These are phyloP conservation scores for Euwallacea similis DNA, from an alignment of 1,140 invertebrate genomes.

Conservation along the genomic window DNA sequence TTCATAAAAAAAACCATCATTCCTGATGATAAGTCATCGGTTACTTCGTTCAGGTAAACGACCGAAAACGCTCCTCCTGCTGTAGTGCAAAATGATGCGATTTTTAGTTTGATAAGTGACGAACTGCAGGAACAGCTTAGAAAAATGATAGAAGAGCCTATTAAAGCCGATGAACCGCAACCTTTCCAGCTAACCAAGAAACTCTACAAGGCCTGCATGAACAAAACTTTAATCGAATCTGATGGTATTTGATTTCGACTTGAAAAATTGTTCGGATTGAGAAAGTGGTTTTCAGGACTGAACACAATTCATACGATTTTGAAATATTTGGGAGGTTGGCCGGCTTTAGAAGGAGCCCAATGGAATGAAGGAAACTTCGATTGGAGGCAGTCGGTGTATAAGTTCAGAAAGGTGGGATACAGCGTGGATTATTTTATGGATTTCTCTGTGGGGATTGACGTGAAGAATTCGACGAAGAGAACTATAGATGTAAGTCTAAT, in stretches of 20 bases:
- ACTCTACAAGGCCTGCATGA: slow-evolving; percentile 83
- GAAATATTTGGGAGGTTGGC: slow-evolving; percentile 85
- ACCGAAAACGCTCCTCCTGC: not conserved
- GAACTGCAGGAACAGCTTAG: slow-evolving; percentile 78
- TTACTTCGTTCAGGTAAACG: slow-evolving; percentile 71
- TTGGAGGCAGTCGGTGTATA: slow-evolving; percentile 83
- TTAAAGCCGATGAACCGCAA: slow-evolving; percentile 65
- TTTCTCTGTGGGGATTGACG: slow-evolving; percentile 85
- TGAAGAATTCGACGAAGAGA: slow-evolving; percentile 85
- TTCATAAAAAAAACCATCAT: slow-evolving; percentile 74
- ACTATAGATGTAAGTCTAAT: slow-evolving; percentile 79
- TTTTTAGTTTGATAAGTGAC: slow-evolving; percentile 78
- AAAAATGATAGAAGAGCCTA: slow-evolving; percentile 71
- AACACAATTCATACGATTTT: slow-evolving; percentile 71
- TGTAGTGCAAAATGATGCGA: not conserved
- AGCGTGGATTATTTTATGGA: slow-evolving; percentile 92
- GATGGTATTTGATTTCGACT: slow-evolving; percentile 56
- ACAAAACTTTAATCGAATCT: slow-evolving; percentile 74
- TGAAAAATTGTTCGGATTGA: too few relatives aligned
- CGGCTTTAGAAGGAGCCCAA: slow-evolving; percentile 73
- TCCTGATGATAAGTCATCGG: slow-evolving; percentile 77
- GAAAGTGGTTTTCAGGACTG: slow-evolving; percentile 47
- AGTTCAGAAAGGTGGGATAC: slow-evolving; percentile 76
- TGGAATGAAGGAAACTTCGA: slow-evolving; percentile 71
- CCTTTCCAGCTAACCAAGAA: slow-evolving; percentile 77